Base-by-base conservation (phyloP, 2,797 vertebrate species). In the Pteronotus mesoamericanus region DNA sequence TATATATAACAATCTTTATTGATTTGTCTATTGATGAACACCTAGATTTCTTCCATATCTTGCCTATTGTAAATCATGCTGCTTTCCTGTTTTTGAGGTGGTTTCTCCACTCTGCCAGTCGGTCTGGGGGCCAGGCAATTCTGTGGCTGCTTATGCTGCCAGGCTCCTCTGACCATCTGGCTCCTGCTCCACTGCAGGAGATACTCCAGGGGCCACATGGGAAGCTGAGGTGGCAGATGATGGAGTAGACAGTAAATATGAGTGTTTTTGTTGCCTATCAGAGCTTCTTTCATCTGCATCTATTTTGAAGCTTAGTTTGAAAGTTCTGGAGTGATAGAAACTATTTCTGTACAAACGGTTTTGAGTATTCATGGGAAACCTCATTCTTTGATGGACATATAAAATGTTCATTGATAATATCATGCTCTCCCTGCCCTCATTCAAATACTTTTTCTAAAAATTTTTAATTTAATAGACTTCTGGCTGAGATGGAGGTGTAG, bases 331-430 rank as follows among this genome's bases (percentile, higher is more conserved):
- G 18, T 82, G 61, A 83, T 11, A 72, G 19, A 82, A 87, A 71
- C 42, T 51, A 21, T 87, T 26, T 92, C n/a, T 92, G 4, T 87
- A 72, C 55, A 79, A 95, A 89, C 83, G 34, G 69, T 91, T 94
- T n/a, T 46, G 11, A 44, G 4, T 71, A 32, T 48, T 86, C 51
- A 88, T 77, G 32, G 74, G 26, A 32, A 89, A 53, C 78, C 29
- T 93, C 19, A 53, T 8, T 92, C 89, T 92, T 89, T 92, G 53
- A 44, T 86, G 21, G 37, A 9, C 14, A 84, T 72, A 48, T 59
- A 72, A 96, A 93, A 94, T 89, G 8, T 46, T 85, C 91, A 64
- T 46, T 94, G 66, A 87, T 79, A 86, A 59, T 86, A 42, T 64
- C 66, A 88, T 69, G 15, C 5, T 74, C 90, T 93, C n/a, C 26